Percentiles rank a stretch among this genome's conserved stretches.
These are phyloP conservation scores for Parazoanthus darwini DNA, from an alignment of 92 coral and sea anemone species.

Conservation along the genomic window DNA sequence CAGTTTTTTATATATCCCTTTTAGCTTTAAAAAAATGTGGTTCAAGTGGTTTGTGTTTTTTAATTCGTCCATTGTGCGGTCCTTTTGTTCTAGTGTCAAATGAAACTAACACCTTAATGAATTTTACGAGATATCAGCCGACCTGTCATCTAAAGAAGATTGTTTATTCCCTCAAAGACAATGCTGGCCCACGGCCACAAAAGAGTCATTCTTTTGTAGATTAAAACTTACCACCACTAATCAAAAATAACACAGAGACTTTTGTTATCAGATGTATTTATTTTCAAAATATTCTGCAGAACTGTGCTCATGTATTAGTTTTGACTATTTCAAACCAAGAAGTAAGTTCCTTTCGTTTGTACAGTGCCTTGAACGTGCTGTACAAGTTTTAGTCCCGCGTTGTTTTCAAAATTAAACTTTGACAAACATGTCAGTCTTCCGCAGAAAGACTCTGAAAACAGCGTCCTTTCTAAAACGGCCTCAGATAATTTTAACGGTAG, in stretches of 20 bases:
- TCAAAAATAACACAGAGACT: neutral
- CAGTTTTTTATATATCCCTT: neutral
- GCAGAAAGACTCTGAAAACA: neutral
- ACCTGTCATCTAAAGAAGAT: slow-evolving; percentile 12
- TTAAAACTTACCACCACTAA: neutral
- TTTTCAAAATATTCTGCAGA: slow-evolving; percentile 9
- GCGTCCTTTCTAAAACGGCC: neutral
- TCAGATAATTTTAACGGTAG: neutral
- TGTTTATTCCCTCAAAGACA: neutral
- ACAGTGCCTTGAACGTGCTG: neutral
- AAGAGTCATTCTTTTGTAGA: neutral
- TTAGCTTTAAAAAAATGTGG: neutral
- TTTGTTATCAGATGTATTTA: neutral
- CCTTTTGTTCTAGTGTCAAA: slow-evolving; percentile 19
- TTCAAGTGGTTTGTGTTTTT: slow-evolving; percentile 4
- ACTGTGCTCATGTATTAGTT: neutral
- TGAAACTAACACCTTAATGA: neutral
- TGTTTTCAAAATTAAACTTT: neutral
- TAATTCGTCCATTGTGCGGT: slow-evolving; percentile 6
- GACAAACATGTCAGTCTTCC: neutral
- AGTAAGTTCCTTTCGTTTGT: neutral
- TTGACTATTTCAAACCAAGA: neutral
- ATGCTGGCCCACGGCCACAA: slow-evolving; percentile 18
- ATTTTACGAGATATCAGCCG: neutral
- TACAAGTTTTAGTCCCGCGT: neutral